Evolutionary conservation across 2,888 invertebrate species (phyloP).

Genomic region (Epicampocera succincta): DNA sequence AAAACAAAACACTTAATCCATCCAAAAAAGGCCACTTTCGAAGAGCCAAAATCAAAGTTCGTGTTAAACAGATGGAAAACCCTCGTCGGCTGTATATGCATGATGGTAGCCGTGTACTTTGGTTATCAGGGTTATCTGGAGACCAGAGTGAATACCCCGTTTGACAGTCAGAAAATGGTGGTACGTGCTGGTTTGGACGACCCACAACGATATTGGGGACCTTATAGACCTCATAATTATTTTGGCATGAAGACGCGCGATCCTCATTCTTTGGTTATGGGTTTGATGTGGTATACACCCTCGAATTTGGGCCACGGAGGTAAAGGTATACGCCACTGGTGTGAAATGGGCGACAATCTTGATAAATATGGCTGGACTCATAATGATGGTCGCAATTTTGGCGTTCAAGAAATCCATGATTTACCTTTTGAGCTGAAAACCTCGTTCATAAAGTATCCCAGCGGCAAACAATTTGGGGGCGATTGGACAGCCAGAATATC

Average conservation of each 20-base stretch:
- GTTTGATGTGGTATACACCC: slow-evolving; percentile 98
- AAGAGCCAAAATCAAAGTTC: slow-evolving; percentile 73
- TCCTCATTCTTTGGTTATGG: slow-evolving; percentile 93
- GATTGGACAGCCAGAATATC: slow-evolving; percentile 95
- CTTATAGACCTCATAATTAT: slow-evolving; percentile 93
- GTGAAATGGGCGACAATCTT: slow-evolving; percentile 92
- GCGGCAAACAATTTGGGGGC: slow-evolving; percentile 91
- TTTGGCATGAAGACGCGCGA: slow-evolving; percentile 95
- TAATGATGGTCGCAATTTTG: slow-evolving; percentile 96
- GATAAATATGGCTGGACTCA: slow-evolving; percentile 93
- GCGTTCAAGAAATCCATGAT: slow-evolving; percentile 94
- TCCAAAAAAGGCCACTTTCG: slow-evolving; percentile 62
- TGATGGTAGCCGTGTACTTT: slow-evolving; percentile 88
- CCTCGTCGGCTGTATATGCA: slow-evolving; percentile 84
- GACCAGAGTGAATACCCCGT: slow-evolving; percentile 93
- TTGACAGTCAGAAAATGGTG: slow-evolving; percentile 90
- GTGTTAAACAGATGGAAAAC: slow-evolving; percentile 84
- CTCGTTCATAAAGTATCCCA: slow-evolving; percentile 92
- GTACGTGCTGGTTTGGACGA: slow-evolving; percentile 86
- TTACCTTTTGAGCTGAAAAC: slow-evolving; percentile 89
- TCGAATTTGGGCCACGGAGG: slow-evolving; percentile 85
- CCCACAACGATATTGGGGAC: slow-evolving; percentile 95
- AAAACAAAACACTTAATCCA: slow-evolving; percentile 48
- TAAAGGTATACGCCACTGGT: slow-evolving; percentile 94
- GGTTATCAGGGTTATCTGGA: slow-evolving; percentile 92